A percentile compares a stretch with the other conserved stretches of the same genome.
These are phyloP conservation scores for Patella ulyssiponensis DNA, from an alignment of 2,888 invertebrate genomes.

Conservation along the genomic window DNA sequence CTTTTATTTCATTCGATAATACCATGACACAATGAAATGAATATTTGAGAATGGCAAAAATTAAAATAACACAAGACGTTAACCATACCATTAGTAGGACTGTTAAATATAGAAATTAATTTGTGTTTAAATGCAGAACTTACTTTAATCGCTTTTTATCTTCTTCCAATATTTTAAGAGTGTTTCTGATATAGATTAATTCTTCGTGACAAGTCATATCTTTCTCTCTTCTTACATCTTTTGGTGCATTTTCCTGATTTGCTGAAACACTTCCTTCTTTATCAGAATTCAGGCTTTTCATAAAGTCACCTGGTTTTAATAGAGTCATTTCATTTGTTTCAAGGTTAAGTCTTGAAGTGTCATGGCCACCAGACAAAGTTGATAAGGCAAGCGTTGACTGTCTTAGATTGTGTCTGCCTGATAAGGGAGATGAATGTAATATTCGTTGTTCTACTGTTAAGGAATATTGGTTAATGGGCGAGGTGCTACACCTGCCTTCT, in stretches of 20 bases:
- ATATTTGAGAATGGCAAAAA: too few relatives aligned
- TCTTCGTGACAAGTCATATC: constrained; percentile 42
- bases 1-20: too few relatives aligned
- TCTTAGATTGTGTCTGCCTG: not conserved
- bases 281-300: constrained; percentile 29
- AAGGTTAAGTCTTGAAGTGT: not conserved
- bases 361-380: not conserved
- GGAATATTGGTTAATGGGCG: not conserved
- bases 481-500: not conserved
- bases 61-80: too few relatives aligned
- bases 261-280: not conserved
- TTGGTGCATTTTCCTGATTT: not conserved
- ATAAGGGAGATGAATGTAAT: not conserved
- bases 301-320: constrained; percentile 40
- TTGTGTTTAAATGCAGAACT: constrained; percentile 6
- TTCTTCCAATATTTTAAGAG: constrained; percentile 52
- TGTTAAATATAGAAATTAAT: too few relatives aligned
- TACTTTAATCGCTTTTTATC: constrained; percentile 61
- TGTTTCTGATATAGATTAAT: constrained; percentile 56
- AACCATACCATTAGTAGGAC: too few relatives aligned
- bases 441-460: not conserved
- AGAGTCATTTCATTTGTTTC: constrained; percentile 18
- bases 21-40: too few relatives aligned
- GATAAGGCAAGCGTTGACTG: constrained; percentile 3
- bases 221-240: not conserved